Evolutionary conservation across 2,797 vertebrate genomes (phyloP), one percentile per base, ranked within the genome.

Genomic region (Clarias laeviceps): DNA sequence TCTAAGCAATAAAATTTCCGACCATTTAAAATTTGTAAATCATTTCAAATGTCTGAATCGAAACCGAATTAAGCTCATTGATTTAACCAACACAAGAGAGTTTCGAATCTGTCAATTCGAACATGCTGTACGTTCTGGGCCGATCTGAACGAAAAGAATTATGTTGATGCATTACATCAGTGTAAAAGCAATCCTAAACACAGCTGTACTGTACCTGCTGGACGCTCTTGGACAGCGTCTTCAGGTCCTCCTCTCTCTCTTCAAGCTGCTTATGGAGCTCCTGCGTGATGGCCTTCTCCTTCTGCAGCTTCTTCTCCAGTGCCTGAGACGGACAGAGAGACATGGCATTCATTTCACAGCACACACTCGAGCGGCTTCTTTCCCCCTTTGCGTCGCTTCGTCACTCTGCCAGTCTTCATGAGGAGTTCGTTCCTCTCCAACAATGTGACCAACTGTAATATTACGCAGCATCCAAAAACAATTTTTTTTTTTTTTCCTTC

Each of bases 261-360:
- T 91, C 91, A 50, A 94, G 91, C 22, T 95, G 95, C 88, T 91
- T 92, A 84, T 91, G 88, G 84, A 96, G 92, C 88, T 94, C 96
- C 74, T 96, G 94, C 70, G 93, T 88, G 59, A 90, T 20, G 6
- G 89, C 82, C 88, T 93, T 94, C 88, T 96, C 96, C 90, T 96
- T 94, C 40, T 91, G 91, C 89, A 97, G 91, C 84, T 91, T 95
- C 85, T 95, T 95, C 91, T 96, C 95, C 89, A 95, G 88, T 84
- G 94, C 93, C 97, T 97, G 88, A 24, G 15, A 50, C 17, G 50
- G 54, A 80, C 29, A 85, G 4, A n/a, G 34, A 62, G 37, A 57
- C 45, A 77, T 0, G 59, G 64, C 50, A 54, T 62, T 84, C 11
- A 79, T 80, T 72, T 80, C 64, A 77, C n/a, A 27, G 64, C 22